Evolutionary conservation across 1,140 invertebrate genomes (phyloP), one percentile per base, ranked within the genome.

Genomic region (Drosophila carrolli): DNA sequence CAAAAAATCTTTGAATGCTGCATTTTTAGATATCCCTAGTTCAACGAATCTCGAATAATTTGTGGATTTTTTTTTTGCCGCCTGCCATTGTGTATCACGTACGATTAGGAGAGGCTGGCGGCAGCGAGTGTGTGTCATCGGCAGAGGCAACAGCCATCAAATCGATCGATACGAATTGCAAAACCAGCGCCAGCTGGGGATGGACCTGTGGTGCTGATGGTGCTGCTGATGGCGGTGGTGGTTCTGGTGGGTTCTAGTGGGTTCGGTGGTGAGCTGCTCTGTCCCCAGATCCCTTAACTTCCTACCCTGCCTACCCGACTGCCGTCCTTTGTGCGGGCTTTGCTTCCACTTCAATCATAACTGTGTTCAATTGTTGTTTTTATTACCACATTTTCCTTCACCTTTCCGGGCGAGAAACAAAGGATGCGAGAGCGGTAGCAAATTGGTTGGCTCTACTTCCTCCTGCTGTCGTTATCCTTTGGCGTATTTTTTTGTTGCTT

Each of bases 291-390:
- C 68, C 66, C 68, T 37, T 40, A 71, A 40, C 65, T 40, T 70
- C 41, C 65, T 38, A 29, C 67, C 44, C 59, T 35, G 46, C 14
- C 54, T 65, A 35, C 57, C 27, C 14, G 27, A 16, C 23, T 23
- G 23, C 2, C 14, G 27, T 14, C 60, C 32, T 63, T 63, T 63
- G 60, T 63, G 60, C 60, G 14, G 77, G 78, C 56, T 83, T 70
- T 70, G 55, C 79, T 83, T 80, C 84, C 84, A 88, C 83, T 88
- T 88, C 84, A 88, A 88, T 88, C 83, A 88, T 88, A 88, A 88
- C 83, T 89, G 83, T 77, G 83, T 88, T 88, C 83, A 88, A 88
- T 88, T 89, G 83, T 88, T 89, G 84, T 79, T 88, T 88, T 88
- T 88, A 88, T 88, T 89, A 89, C 84, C 79, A 70, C 79, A 88